These are phyloP conservation scores for Brachypodius melanocephalos DNA, from an alignment of 2,113 vertebrate genomes.

Conservation along the genomic window DNA sequence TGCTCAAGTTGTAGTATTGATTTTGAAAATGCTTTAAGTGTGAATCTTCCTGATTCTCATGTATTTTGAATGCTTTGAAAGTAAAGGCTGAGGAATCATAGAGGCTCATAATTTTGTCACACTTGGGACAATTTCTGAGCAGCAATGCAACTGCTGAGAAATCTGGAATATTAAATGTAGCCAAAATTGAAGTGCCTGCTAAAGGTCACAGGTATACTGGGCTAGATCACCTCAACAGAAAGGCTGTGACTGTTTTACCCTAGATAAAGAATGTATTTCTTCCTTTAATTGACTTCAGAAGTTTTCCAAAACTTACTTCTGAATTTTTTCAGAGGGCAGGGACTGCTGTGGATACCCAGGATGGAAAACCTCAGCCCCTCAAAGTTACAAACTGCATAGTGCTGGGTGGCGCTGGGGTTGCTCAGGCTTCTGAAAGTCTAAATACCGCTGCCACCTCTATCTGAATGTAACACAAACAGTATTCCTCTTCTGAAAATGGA, in stretches of 20 bases:
- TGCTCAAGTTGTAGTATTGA: conserved; percentile 26
- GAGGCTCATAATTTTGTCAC: background rate
- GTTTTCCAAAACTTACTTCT: background rate
- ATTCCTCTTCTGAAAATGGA: background rate
- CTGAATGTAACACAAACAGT: background rate
- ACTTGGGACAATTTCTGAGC: background rate
- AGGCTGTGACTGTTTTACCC: background rate
- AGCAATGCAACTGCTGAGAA: background rate
- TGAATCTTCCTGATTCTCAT: background rate
- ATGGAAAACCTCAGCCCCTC: background rate
- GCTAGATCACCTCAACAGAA: background rate
- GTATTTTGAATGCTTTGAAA: background rate
- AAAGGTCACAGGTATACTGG: background rate
- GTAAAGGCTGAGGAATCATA: background rate
- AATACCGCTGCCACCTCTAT: background rate
- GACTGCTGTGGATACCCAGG: background rate
- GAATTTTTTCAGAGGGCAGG: background rate
- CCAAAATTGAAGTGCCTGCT: background rate
- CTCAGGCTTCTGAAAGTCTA: background rate
- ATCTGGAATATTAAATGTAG: background rate
- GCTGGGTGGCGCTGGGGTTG: rapidly evolving
- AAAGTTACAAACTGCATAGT: background rate
- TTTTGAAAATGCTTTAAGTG: conserved; percentile 14
- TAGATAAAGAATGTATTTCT: background rate
- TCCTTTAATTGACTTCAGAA: background rate